Evolutionary conservation across 1,140 invertebrate genomes (phyloP).

Genomic region (Drosophila biarmipes): DNA sequence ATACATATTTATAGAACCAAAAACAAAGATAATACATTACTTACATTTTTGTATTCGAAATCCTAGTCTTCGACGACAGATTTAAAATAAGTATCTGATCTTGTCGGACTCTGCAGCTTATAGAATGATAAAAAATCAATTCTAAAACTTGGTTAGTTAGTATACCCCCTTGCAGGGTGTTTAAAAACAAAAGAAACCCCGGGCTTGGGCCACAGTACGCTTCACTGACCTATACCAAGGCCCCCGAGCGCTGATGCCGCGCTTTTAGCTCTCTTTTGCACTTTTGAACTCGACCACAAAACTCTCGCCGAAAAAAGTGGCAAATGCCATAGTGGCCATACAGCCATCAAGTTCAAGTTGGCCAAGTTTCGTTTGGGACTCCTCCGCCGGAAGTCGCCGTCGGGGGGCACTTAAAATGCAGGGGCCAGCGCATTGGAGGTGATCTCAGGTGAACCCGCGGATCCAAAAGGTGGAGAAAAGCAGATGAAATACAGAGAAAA

Average conservation of each 20-base stretch:
- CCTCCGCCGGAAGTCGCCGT: slow-evolving; percentile 10
- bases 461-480: not conserved
- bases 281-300: slow-evolving; percentile 54
- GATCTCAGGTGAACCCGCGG: slow-evolving; percentile 11
- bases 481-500: slow-evolving; percentile 1
- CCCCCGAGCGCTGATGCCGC: slow-evolving; percentile 18
- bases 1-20: no score
- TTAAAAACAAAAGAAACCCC: slow-evolving; percentile 4
- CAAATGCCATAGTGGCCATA: not conserved
- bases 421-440: slow-evolving; percentile 23
- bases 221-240: slow-evolving; percentile 80
- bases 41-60: no score
- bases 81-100: no score
- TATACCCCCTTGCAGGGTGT: slow-evolving; percentile 1
- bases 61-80: no score
- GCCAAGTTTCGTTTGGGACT: slow-evolving; percentile 60
- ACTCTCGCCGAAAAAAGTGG: slow-evolving; percentile 29
- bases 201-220: slow-evolving; percentile 35
- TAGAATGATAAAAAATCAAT: no score
- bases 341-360: slow-evolving; percentile 57
- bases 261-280: slow-evolving; percentile 43
- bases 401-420: slow-evolving; percentile 12
- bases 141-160: no score
- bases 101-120: no score
- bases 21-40: no score